Evolutionary conservation across 2,888 invertebrate genomes (phyloP).

Genomic region (Itoplectis maculator): DNA sequence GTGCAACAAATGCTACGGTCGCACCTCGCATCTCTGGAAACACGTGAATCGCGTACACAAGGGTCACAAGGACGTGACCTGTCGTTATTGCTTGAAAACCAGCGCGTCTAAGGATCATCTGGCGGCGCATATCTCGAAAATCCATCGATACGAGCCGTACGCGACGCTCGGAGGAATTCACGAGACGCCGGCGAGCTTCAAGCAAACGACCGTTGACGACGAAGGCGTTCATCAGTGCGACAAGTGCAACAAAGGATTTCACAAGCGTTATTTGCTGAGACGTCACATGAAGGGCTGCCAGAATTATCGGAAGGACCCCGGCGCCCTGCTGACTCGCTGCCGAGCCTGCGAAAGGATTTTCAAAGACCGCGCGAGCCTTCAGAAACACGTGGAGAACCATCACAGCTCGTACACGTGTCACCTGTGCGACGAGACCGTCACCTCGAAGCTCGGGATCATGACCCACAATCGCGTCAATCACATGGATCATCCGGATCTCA

Average conservation of each 20-base stretch:
- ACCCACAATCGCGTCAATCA: constrained; percentile 87
- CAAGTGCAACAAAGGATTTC: constrained; percentile 86
- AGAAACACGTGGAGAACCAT: constrained; percentile 86
- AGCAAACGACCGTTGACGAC: constrained; percentile 83
- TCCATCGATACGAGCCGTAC: constrained; percentile 84
- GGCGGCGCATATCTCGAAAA: constrained; percentile 86
- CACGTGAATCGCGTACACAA: constrained; percentile 87
- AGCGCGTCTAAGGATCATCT: constrained; percentile 87
- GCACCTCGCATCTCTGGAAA: constrained; percentile 88
- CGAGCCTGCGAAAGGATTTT: constrained; percentile 87
- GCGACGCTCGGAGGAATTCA: constrained; percentile 77
- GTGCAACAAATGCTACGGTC: constrained; percentile 87
- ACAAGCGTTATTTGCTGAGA: constrained; percentile 86
- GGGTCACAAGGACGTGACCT: constrained; percentile 87
- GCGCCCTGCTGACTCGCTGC: constrained; percentile 85
- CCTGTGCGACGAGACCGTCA: constrained; percentile 85
- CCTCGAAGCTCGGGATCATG: constrained; percentile 87
- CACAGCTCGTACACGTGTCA: constrained; percentile 86
- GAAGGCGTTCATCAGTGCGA: constrained; percentile 85
- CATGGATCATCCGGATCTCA: constrained; percentile 86
- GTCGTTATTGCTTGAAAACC: constrained; percentile 86
- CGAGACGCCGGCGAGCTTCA: constrained; percentile 81
- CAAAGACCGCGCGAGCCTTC: constrained; percentile 86
- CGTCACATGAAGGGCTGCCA: constrained; percentile 88
- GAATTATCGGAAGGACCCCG: constrained; percentile 85